A percentile compares a stretch with the other conserved stretches of the same genome.
These are phyloP conservation scores for Monoplex corrugatus DNA, from an alignment of 2,888 invertebrate genomes.

Conservation along the genomic window DNA sequence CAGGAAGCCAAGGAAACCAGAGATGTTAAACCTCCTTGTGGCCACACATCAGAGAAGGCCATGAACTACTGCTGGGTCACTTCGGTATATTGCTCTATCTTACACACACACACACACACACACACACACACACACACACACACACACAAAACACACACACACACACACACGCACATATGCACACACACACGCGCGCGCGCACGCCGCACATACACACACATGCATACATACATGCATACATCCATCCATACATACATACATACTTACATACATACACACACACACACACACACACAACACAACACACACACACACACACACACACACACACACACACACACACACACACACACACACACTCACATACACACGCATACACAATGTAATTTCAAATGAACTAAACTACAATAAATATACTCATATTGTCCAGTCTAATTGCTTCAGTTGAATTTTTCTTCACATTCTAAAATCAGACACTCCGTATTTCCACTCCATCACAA, in stretches of 20 bases:
- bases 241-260: background rate
- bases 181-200: background rate
- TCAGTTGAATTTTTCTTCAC: no score
- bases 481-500: no score
- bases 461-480: no score
- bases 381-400: background rate
- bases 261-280: background rate
- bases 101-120: conserved; percentile 17
- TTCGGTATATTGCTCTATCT: no score
- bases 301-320: conserved; percentile 20
- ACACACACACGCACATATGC: background rate
- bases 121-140: conserved; percentile 12
- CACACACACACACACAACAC: background rate
- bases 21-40: no score
- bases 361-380: background rate
- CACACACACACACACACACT: conserved; percentile 9
- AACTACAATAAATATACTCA: no score
- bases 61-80: no score
- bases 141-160: background rate
- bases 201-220: conserved; percentile 6
- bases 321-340: conserved; percentile 36
- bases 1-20: no score
- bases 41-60: no score
- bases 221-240: background rate
- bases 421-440: no score